Conservation (phyloP, 2,888 invertebrate genomes). For the Sphaeridia pumilis region DNA sequence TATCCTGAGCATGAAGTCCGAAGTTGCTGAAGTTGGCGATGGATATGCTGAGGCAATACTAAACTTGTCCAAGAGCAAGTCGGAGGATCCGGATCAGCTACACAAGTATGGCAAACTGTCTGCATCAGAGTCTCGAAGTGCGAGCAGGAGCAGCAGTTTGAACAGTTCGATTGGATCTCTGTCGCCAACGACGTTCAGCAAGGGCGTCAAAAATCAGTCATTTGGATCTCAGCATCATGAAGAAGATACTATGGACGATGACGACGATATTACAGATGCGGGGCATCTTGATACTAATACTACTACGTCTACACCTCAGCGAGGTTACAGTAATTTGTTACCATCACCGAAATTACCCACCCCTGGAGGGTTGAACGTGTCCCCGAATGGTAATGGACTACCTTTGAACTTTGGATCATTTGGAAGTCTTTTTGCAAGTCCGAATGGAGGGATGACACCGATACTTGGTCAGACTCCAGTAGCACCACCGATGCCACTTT, state of each 20-base stretch:
- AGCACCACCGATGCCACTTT: constrained; percentile 19
- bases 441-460: too few species aligned
- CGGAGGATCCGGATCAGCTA: background rate
- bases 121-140: background rate
- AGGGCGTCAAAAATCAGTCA: background rate
- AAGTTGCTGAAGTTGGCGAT: constrained; percentile 11
- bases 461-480: too few species aligned
- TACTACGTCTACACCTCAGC: too few species aligned
- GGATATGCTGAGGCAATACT: constrained; percentile 23
- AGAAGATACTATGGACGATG: background rate
- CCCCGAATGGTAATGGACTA: background rate
- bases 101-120: background rate
- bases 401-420: constrained; percentile 14
- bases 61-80: constrained; percentile 27
- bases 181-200: background rate
- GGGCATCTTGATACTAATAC: background rate
- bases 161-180: background rate
- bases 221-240: too few species aligned
- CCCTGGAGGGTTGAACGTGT: background rate
- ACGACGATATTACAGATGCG: background rate
- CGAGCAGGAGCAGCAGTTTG: constrained; percentile 1
- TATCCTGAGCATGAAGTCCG: constrained; percentile 33
- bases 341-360: background rate
- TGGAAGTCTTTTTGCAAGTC: constrained; percentile 21
- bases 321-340: background rate